These are phyloP conservation scores for Crambe crambe DNA, from an alignment of 37 sponge, comb jelly and placozoan genomes.

Conservation along the genomic window DNA sequence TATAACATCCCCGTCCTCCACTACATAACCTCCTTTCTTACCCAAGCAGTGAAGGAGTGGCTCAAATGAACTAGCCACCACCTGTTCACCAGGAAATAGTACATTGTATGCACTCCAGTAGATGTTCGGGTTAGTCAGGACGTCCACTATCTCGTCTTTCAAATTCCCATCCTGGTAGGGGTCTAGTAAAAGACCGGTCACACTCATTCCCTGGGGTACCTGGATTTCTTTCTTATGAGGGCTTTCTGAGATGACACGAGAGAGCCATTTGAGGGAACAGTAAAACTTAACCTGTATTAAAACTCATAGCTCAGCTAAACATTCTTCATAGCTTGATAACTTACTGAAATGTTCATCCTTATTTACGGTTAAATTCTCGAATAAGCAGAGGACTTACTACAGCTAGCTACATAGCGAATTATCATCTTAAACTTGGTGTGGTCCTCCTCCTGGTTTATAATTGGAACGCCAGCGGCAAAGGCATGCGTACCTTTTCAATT, in stretches of 20 bases:
- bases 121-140: constrained; percentile 18
- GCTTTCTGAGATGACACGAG: constrained; percentile 6
- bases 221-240: neutral
- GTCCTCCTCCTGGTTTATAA: neutral
- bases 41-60: constrained; percentile 48
- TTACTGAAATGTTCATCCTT: neutral
- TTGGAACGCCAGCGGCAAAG: neutral
- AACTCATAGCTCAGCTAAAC: neutral
- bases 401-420: neutral
- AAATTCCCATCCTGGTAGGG: constrained; percentile 7
- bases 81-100: constrained; percentile 17
- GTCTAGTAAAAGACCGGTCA: neutral
- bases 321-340: neutral
- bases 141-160: constrained; percentile 18
- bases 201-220: neutral
- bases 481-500: neutral
- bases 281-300: constrained; percentile 10
- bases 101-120: constrained; percentile 10
- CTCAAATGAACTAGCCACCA: neutral
- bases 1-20: constrained; percentile 47
- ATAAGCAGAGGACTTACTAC: too few species aligned
- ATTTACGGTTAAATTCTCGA: too few species aligned
- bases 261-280: constrained; percentile 26
- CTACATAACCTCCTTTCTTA: constrained; percentile 54
- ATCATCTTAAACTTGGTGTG: neutral